Evolutionary conservation across 2,888 invertebrate genomes (phyloP), one percentile per base, ranked within the genome.

Genomic region (Heliconius erato): DNA sequence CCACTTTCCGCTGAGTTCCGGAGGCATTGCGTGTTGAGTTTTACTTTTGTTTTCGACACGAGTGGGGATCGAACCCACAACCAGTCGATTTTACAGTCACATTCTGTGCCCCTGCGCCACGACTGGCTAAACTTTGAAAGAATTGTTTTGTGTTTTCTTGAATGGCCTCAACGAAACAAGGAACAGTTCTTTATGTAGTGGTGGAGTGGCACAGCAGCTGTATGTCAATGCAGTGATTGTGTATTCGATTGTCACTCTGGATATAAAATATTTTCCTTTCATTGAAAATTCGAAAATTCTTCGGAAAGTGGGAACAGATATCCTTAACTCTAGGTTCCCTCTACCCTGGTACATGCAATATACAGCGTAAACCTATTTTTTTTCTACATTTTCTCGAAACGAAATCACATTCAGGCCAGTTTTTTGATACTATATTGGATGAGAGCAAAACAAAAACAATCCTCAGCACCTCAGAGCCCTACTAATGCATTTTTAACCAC

Each of bases 401-500:
- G 4, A 71, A 44, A 44, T 49, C 35, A 63, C 59, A 63, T 4
- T 16, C 63, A 26, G 1, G 7, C 44, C 59, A 19, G 67, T 69
- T 54, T 72, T 26, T 44, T 49, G 9, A 78, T 28, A 49, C n/a
- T 5, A n/a, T 59, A 82, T 28, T 65, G 71, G n/a, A 23, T 26
- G 74, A 82, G 68, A 82, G 74, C 44, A 74, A 79, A 76, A 54
- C n/a, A 12, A 67, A 74, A 69, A 35, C 65, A 79, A 69, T 69
- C 71, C 54, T 79, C 72, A 72, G 79, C 79, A 26, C 59, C 82
- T 78, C 78, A 40, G 67, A 67, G 67, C 72, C 44, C 71, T 74
- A 74, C 86, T 91, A 91, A 92, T 91, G 90, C 86, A 88, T 89
- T 91, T 92, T 91, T 92, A 91, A 92, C 91, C 89, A 91, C 90